Evolutionary conservation across 2,113 vertebrate genomes (phyloP).

Genomic region (Blennius ocellaris): DNA sequence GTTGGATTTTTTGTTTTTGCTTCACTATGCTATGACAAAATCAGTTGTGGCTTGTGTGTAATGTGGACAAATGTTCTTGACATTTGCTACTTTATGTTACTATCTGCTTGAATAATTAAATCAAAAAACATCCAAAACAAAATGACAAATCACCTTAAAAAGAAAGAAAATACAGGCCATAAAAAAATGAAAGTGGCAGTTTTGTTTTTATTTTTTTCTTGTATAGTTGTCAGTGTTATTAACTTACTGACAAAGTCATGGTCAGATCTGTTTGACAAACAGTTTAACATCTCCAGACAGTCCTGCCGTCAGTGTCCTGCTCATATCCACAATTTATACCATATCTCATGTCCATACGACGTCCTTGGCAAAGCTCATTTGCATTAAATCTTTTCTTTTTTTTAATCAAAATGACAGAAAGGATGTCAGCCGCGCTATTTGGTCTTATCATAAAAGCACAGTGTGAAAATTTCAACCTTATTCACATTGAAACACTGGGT

Average conservation of each 20-base stretch:
- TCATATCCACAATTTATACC: conserved; percentile 7
- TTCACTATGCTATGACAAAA: too few relatives aligned
- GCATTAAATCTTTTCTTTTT: conserved; percentile 3
- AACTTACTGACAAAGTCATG: background rate
- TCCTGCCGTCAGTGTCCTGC: background rate
- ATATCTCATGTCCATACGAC: conserved; percentile 11
- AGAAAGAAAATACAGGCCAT: background rate
- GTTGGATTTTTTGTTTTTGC: too few relatives aligned
- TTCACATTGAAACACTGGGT: conserved; percentile 31
- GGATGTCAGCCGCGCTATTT: conserved; percentile 38
- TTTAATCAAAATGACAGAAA: conserved; percentile 10
- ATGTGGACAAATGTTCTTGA: too few relatives aligned
- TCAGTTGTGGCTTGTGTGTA: too few relatives aligned
- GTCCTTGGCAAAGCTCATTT: conserved; percentile 18
- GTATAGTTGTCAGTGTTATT: background rate
- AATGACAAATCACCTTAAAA: too few relatives aligned
- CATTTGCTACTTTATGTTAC: too few relatives aligned
- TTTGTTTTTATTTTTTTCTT: background rate
- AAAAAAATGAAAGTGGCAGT: background rate
- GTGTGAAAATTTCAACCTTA: conserved; percentile 26
- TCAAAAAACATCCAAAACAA: too few relatives aligned
- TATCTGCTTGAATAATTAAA: too few relatives aligned
- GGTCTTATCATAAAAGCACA: conserved; percentile 24
- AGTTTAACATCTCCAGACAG: conserved; percentile 4
- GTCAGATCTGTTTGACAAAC: conserved; percentile 7